A percentile compares a stretch with the other conserved stretches of the same genome.
Conservation (phyloP, 2,113 vertebrate genomes). For the Cynopterus brachyotis region DNA sequence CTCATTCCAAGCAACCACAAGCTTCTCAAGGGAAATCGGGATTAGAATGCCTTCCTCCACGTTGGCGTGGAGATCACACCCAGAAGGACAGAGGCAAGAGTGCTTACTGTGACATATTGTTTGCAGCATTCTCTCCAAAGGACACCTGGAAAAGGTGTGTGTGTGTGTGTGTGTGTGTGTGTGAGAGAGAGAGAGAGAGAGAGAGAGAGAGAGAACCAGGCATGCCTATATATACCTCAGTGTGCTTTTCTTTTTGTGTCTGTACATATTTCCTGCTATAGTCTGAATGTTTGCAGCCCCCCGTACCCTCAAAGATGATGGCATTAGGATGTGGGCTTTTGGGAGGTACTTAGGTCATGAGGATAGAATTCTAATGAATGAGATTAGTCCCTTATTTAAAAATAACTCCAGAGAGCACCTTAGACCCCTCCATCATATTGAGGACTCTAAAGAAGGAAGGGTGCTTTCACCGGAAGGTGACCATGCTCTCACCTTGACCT, state of each 20-base stretch:
- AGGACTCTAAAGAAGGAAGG: neutral
- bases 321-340: neutral
- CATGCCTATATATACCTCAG: neutral
- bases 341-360: neutral
- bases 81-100: neutral
- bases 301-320: neutral
- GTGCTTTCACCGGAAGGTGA: neutral
- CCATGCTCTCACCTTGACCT: neutral
- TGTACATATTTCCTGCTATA: neutral
- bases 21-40: neutral
- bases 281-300: neutral
- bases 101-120: neutral
- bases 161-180: neutral
- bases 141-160: neutral
- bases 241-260: neutral
- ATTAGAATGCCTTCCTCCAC: neutral
- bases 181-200: neutral
- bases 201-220: neutral
- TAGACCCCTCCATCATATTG: neutral
- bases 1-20: neutral
- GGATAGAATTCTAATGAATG: neutral
- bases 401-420: neutral
- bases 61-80: neutral
- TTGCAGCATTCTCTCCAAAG: neutral
- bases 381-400: neutral